Base-by-base conservation (phyloP, 2,888 invertebrate genomes). In the Odontothrips loti region DNA sequence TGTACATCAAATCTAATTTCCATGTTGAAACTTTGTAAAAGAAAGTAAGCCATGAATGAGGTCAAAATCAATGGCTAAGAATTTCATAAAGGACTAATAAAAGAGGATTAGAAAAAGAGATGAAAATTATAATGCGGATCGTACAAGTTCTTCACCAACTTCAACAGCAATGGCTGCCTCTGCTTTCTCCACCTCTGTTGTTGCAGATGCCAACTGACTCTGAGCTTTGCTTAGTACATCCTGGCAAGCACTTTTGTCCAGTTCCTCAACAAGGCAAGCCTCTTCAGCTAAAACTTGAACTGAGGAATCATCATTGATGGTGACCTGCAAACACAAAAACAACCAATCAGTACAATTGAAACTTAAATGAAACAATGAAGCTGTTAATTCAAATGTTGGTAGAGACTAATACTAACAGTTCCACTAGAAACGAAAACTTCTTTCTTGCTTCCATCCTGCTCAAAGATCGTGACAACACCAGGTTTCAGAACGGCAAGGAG, bases 401-500 rank as follows among this genome's bases (percentile, higher is more conserved):
- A 20, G 23, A 17, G 79, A 47, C 17, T 29, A 47, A 79, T 63
- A 82, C 84, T 94, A 84, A 99, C 91, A 29, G 97, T 96, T 82
- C 99, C 99, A 85, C 98, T 98, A 82, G 98, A 98, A 15, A 98
- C 98, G 88, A 99, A 98, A 86, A 93, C 94, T 88, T 96, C 97
- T 86, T 92, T 94, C 20, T 92, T 88, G 83, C 91, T 90, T 83
- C 97, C 97, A 86, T 95, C 95, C 84, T 94, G 92, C 88, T 99
- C 98, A 85, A 90, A 91, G 10, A 99, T 96, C 81, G 95, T 93
- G 1, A 99, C 94, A 47, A 99, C 93, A 75, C 99, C 99, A 23
- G 99, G 98, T 88, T 95, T 95, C 17, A 99, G 89, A 9, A 98
- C 97, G 84, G 98, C 98, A 83, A 99, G 88, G 80, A 96, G 95